Base-by-base conservation (phyloP, 2,113 vertebrate genomes). In the Dolichotis patagonum region DNA sequence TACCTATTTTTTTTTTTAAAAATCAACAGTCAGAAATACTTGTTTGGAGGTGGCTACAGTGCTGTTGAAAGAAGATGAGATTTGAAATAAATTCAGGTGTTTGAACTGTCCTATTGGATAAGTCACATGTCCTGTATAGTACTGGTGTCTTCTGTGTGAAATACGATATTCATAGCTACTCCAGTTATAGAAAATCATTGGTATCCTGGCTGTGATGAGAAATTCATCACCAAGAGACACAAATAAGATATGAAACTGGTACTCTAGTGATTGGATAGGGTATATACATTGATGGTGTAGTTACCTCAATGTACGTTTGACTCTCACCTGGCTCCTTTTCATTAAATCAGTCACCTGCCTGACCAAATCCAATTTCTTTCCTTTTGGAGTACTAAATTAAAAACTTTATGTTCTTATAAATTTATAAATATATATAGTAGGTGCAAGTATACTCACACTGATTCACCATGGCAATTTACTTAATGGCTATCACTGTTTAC, bases 91-190 rank as follows among this genome's bases (percentile, higher is more conserved):
- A 17, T 38, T 71, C 17, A 71, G 10, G 22, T 54, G 41, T 85
- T 62, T 24, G 26, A 9, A 10, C n/a, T 16, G 2, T 0, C 4
- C 0, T 0, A 0, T 0, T 1, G 7, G 24, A 3, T 7, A 11
- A 4, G 26, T 16, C 9, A 30, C 2, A 0, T 5, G 7, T 41
- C 4, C 56, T 85, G 35, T 19, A 0, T 0, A 26, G 9, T 11
- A 5, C 1, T 28, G 24, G 26, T 41, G 62, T 35, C 52, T 20
- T 83, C 92, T 85, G 30, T 81, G 14, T 41, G 58, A 43, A 56
- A 32, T 0, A 38, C 43, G 71, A 35, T 26, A 5, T 69, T 28
- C 3, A 22, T 19, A 49, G n/a, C 11, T 32, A 16, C 3, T 0
- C 7, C 2, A 0, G 12, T 9, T 20, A 11, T 22, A 1, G 3